Base-by-base conservation (phyloP, 2,797 vertebrate genomes). In the Clangula hyemalis region DNA sequence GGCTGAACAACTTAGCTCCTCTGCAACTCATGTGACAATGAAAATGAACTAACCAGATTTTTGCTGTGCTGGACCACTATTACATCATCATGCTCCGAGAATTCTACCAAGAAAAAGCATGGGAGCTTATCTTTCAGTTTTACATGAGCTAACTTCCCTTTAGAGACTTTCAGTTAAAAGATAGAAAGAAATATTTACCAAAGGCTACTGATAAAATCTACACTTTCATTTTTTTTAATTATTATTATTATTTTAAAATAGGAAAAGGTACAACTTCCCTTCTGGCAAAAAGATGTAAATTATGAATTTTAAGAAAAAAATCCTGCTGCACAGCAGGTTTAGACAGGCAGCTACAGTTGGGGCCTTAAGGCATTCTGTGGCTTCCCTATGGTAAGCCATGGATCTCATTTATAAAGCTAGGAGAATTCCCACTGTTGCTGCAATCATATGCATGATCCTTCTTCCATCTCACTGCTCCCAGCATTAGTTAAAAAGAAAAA, bases 271-370 rank as follows among this genome's bases (percentile, higher is more conserved):
- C 71, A 79, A 61, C 39, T 58, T 87, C 68, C 71, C 83, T 93
- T 94, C 70, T 70, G 74, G 88, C 80, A 90, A 87, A 85, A 93
- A 80, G 39, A 92, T 82, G 47, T 90, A 89, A 95, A 93, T 83
- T 85, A 84, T 90, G 81, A 91, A 95, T 96, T 96, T 96, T 80
- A 93, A 93, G 94, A 51, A 51, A 95, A 36, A 95, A 93, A 95
- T 92, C 66, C 57, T 95, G 81, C 68, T 92, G 39, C 94, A 89
- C 94, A 95, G 93, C 90, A 90, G 90, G 93, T 92, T 94, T 73
- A 94, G 81, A 87, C 78, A 89, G 89, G 54, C 90, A 89, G 78
- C 64, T 95, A 18, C 68, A 80, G 75, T 80, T 34, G 6, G 65
- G 60, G 49, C 93, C 84, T 94, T 89, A 61, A 90, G 92, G 86